Evolutionary conservation across 2,113 vertebrate genomes (phyloP), one percentile per base, ranked within the genome.

Genomic region (Osmerus eperlanus): DNA sequence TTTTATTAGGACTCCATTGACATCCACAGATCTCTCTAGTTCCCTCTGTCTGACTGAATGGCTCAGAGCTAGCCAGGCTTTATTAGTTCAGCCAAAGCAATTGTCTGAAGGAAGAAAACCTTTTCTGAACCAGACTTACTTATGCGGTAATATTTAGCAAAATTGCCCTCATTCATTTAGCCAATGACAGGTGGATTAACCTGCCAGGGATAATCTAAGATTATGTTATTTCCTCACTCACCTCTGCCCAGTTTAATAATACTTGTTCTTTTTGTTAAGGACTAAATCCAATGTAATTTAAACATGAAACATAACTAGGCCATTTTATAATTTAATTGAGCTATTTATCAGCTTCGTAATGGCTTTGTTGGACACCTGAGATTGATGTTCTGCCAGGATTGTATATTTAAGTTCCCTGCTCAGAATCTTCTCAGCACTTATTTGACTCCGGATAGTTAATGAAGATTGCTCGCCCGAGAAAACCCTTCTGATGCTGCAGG

Each of bases 91-190:
- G 74, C 81, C 87, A 81, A 88, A 89, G 86, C 78, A 88, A 90
- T 89, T 85, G 87, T 90, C 84, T 87, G 73, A 75, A 75, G 84
- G 84, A 92, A 88, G 75, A 84, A 91, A 91, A 89, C 81, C 81
- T 84, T 88, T 90, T 81, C 83, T 84, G 76, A 81, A 87, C 86
- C 83, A 83, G 78, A 76, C 79, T 83, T 83, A 89, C 86, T 90
- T 89, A 91, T 91, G 67, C 90, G 89, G 94, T 94, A 93, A 96
- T 94, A 95, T 95, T 95, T 95, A 91, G 91, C 90, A 86, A 95
- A 96, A 96, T 96, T 96, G 90, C 91, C 91, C 90, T 93, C 94
- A 94, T 98, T 95, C 92, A 94, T 97, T 95, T 92, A 83, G 83
- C 83, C 89, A 78, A 87, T 93, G 94, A 92, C 93, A 94, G 90